Evolutionary conservation across 2,113 vertebrate genomes (phyloP).

Genomic region (Leucosticte australis): DNA sequence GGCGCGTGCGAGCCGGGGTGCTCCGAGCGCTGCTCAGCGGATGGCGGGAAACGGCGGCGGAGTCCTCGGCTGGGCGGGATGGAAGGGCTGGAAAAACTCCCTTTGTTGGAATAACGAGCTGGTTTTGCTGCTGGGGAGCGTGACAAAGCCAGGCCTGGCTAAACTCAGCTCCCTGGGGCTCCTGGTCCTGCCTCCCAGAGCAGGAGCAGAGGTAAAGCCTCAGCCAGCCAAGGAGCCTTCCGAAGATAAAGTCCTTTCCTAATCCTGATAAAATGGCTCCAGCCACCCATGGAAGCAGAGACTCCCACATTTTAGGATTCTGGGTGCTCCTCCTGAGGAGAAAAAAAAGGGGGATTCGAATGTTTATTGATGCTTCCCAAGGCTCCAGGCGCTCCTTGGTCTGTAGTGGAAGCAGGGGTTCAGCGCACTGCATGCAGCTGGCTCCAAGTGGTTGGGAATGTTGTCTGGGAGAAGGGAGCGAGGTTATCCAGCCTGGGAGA

Average conservation of each 20-base stretch:
- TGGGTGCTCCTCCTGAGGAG: background rate
- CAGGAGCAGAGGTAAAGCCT: background rate
- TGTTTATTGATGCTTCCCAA: background rate
- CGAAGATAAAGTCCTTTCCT: background rate
- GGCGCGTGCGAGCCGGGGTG: background rate
- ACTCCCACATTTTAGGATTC: background rate
- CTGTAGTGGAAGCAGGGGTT: background rate
- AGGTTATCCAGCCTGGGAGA: background rate
- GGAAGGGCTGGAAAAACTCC: background rate
- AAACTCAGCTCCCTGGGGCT: background rate
- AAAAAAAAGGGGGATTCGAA: background rate
- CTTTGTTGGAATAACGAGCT: background rate
- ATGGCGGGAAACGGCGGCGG: rapidly evolving
- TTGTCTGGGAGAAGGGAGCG: background rate
- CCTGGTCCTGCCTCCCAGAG: background rate
- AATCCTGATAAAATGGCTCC: background rate
- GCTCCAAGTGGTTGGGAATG: background rate
- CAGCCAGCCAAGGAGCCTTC: background rate
- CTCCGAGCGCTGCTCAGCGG: background rate
- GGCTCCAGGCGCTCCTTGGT: rapidly evolving
- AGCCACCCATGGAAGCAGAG: background rate
- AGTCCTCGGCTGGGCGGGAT: background rate
- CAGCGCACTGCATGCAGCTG: background rate
- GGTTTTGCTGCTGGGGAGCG: background rate
- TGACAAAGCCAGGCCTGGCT: background rate